Base-by-base conservation (phyloP, 2,797 vertebrate species). In the Liparis tanakae region DNA sequence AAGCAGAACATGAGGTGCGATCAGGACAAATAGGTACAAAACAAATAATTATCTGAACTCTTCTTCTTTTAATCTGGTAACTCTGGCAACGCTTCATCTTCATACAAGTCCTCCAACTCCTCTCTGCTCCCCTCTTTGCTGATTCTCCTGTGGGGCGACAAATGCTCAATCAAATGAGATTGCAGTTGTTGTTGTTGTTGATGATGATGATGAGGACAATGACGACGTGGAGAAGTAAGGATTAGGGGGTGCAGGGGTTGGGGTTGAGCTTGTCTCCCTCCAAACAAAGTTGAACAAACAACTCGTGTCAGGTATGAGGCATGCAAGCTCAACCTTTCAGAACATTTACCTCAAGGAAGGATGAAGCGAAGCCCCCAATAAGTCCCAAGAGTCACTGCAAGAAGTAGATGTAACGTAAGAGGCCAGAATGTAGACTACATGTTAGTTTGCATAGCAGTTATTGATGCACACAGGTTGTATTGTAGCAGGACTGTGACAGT, bases 261-360 rank as follows among this genome's bases (percentile, higher is more conserved):
- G 63, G 72, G 59, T 70, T 59, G 43, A 78, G 67, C 72, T 81
- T 76, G 78, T 79, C 54, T 54, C 57, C 54, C 33, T 71, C 82
- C 88, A 10, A 41, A 41, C 78, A 48, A 69, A 75, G 66, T 39
- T 41, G 72, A 79, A 80, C 74, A 78, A 85, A 84, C 79, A 81
- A 64, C 63, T n/a, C 72, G 83, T 84, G 83, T 76, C 70, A 30
- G 25, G 34, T 67, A 51, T 64, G 64, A 77, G 84, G 76, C 37
- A 6, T 53, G 53, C 22, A 55, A 81, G 85, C 77, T 78, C 37
- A 65, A 46, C 41, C 72, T 70, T 57, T 56, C 25, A 37, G 58
- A 68, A 85, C 41, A 22, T 76, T 94, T 96, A 97, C 96, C 96
- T 96, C 93, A 95, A 88, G 82, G 94, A 95, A 25, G 96, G 95